Percentiles rank a stretch among this genome's conserved stretches.
These are phyloP conservation scores for Hyles euphorbiae DNA, from an alignment of 1,140 invertebrate genomes.

Conservation along the genomic window DNA sequence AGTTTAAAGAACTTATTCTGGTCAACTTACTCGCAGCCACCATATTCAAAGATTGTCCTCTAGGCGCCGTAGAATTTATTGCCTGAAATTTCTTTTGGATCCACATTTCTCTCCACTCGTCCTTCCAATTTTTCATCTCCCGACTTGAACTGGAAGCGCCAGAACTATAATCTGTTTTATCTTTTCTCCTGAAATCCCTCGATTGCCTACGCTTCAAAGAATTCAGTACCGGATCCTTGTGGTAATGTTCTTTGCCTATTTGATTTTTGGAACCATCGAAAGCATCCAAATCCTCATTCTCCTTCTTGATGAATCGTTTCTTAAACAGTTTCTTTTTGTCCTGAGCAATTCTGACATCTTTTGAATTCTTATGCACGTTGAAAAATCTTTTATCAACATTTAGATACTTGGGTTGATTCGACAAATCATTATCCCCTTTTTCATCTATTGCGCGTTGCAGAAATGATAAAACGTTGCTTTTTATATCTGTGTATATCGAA, in stretches of 20 bases:
- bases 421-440: not conserved
- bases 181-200: not conserved
- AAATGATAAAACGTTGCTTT: slow-evolving; percentile 15
- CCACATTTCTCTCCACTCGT: slow-evolving; percentile 51
- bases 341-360: slow-evolving; percentile 14
- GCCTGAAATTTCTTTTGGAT: slow-evolving; percentile 54
- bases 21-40: slow-evolving; percentile 52
- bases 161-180: slow-evolving; percentile 1
- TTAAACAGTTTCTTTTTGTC: slow-evolving; percentile 20
- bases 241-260: slow-evolving; percentile 17
- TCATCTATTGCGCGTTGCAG: not conserved
- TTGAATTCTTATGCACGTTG: slow-evolving; percentile 9
- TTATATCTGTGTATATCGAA: slow-evolving; percentile 17
- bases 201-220: slow-evolving; percentile 14
- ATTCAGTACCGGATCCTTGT: slow-evolving; percentile 31
- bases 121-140: slow-evolving; percentile 45
- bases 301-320: slow-evolving; percentile 14
- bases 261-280: slow-evolving; percentile 7
- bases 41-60: slow-evolving; percentile 56
- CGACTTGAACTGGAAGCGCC: slow-evolving; percentile 33
- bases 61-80: slow-evolving; percentile 32
- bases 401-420: slow-evolving; percentile 3
- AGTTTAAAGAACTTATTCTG: not conserved
- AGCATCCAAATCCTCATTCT: slow-evolving; percentile 1
- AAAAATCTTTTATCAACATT: slow-evolving; percentile 10